Evolutionary conservation across 2,113 vertebrate species (phyloP), one percentile per base, ranked within the genome.

Genomic region (Epinephelus cyanopodus): DNA sequence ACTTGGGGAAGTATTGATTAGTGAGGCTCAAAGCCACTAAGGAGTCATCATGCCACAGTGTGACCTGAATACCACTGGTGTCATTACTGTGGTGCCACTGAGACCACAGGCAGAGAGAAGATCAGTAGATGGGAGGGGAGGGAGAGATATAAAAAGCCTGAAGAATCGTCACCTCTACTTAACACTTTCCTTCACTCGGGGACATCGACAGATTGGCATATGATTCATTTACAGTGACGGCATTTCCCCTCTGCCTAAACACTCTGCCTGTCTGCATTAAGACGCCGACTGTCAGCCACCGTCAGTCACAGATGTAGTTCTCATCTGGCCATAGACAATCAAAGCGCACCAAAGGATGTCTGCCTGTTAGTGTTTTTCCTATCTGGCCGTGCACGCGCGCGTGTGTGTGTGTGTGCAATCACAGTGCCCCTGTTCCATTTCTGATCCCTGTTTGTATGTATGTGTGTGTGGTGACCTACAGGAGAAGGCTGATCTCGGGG

Each of bases 401-500:
- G 39, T 60, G n/a, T 70, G 52, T 70, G 45, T 52, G 29, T 74
- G 64, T 72, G 83, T 52, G 77, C 29, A 5, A 79, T 65, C 39
- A 15, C 45, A 48, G 27, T 6, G 4, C 21, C 65, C 33, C 39
- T 1, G 61, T 48, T 80, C 27, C 8, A 23, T 63, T 73, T 77
- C 82, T 92, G 33, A 86, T 83, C 62, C 39, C 39, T 52, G 47
- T 75, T 58, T 82, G 67, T 79, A 33, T 78, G 42, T 66, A 33
- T 78, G 42, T 66, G 69, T 87, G 57, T 83, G 81, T 83, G 77
- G 62, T 86, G 75, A 84, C 83, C 81, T 71, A 67, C 95, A 98
- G 97, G 97, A 98, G 89, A 98, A 98, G 91, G 97, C 97, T 6
- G 97, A 98, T 82, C 95, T 98, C n/a, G 97, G 97, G 72, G 97